Evolutionary conservation across 2,113 vertebrate genomes (phyloP).

Genomic region (Notothenia coriiceps): DNA sequence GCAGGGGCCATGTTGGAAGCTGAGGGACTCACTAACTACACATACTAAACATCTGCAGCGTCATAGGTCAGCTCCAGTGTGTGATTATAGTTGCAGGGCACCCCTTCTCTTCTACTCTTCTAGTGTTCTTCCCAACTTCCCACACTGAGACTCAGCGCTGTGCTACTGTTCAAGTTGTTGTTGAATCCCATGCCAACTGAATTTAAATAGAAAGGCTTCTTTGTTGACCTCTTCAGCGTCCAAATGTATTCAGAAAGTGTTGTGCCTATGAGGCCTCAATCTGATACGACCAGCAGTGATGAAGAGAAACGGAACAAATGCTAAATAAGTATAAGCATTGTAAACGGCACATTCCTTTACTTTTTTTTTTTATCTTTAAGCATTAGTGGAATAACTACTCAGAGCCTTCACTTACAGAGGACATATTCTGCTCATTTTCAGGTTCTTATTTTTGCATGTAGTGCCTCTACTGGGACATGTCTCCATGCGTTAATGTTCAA

Average conservation of each 20-base stretch:
- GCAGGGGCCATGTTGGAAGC: slow-evolving; percentile 22
- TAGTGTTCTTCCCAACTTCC: slow-evolving; percentile 8
- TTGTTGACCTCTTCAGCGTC: slow-evolving; percentile 30
- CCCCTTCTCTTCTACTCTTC: neutral
- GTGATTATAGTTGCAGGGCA: slow-evolving; percentile 23
- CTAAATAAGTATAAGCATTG: too few relatives aligned
- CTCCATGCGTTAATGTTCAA: too few relatives aligned
- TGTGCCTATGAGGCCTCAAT: neutral
- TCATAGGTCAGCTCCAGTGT: slow-evolving; percentile 4
- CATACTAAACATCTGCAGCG: slow-evolving; percentile 16
- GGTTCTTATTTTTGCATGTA: too few relatives aligned
- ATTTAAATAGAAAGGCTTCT: slow-evolving; percentile 62
- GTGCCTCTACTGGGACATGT: too few relatives aligned
- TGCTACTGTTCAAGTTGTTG: slow-evolving; percentile 20
- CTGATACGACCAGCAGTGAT: neutral
- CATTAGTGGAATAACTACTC: too few relatives aligned
- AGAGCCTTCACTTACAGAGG: too few relatives aligned
- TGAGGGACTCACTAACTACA: neutral
- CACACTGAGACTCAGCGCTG: neutral
- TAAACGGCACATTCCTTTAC: neutral
- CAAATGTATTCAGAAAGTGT: slow-evolving; percentile 25
- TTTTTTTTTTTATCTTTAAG: neutral
- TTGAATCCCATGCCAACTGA: slow-evolving; percentile 5
- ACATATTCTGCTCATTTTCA: too few relatives aligned
- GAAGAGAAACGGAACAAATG: neutral